These are phyloP conservation scores for Megaleporinus macrocephalus DNA, from an alignment of 2,113 vertebrate genomes.

Conservation along the genomic window DNA sequence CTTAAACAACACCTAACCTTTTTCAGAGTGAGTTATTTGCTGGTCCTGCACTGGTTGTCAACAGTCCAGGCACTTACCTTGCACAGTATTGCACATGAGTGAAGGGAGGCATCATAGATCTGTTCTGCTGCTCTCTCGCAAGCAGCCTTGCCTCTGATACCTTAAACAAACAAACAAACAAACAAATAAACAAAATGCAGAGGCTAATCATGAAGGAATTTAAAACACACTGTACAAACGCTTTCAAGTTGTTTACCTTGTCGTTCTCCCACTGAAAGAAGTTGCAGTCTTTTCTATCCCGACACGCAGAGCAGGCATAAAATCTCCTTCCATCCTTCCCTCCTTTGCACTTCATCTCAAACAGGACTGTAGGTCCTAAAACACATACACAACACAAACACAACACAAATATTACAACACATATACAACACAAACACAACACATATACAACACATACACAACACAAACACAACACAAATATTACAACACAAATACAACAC, in stretches of 20 bases:
- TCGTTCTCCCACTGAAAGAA: constrained; percentile 98
- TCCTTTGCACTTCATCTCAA: constrained; percentile 79
- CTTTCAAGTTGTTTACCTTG: constrained; percentile 76
- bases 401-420: no score
- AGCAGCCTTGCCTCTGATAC: constrained; percentile 82
- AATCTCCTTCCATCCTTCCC: constrained; percentile 79
- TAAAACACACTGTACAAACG: background rate
- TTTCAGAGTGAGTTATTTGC: no score
- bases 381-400: background rate
- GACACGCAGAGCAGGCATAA: constrained; percentile 93
- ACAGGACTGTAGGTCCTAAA: constrained; percentile 89
- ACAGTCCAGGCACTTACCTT: constrained; percentile 75
- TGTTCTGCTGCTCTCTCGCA: constrained; percentile 85
- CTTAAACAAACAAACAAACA: constrained; percentile 65
- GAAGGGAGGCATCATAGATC: constrained; percentile 74
- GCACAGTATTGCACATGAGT: constrained; percentile 79
- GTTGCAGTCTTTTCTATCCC: constrained; percentile 91
- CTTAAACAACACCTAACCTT: no score
- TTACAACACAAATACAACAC: no score
- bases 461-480: no score
- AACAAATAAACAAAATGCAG: background rate
- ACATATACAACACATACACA: no score
- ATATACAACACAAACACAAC: no score
- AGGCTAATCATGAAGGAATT: no score
- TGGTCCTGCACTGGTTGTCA: no score